Conservation (phyloP, 2,888 invertebrate species). For the Mayetiola destructor region DNA sequence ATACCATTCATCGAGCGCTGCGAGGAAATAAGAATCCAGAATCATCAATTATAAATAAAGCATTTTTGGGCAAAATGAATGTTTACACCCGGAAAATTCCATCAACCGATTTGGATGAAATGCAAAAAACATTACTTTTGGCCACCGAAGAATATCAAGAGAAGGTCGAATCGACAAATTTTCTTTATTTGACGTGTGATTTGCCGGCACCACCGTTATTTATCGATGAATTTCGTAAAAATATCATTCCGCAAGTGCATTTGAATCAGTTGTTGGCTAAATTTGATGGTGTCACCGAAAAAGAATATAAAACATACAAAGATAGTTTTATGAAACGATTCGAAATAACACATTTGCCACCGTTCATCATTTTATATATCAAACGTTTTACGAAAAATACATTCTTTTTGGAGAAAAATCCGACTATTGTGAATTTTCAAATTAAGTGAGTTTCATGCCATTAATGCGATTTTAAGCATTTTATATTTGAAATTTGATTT, state of each 20-base stretch:
- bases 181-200: conserved; percentile 93
- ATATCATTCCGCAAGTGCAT: conserved; percentile 97
- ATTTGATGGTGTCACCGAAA: conserved; percentile 89
- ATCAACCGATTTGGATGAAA: conserved; percentile 80
- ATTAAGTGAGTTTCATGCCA: conserved; percentile 65
- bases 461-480: background rate
- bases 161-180: conserved; percentile 77
- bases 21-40: conserved; percentile 79
- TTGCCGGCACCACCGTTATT: conserved; percentile 93
- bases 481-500: background rate
- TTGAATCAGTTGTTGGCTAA: conserved; percentile 85
- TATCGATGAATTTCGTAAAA: conserved; percentile 94
- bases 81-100: conserved; percentile 86
- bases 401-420: conserved; percentile 98
- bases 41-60: conserved; percentile 87
- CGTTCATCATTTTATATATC: conserved; percentile 88
- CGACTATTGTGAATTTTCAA: conserved; percentile 99
- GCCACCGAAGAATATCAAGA: conserved; percentile 78
- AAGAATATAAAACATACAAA: conserved; percentile 98
- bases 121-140: conserved; percentile 63
- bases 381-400: conserved; percentile 98
- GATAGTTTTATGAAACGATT: conserved; percentile 96
- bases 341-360: conserved; percentile 84
- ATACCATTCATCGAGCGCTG: conserved; percentile 84
- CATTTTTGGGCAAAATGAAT: conserved; percentile 83